These are phyloP conservation scores for Homarus americanus DNA, from an alignment of 1,140 invertebrate genomes.

Conservation along the genomic window DNA sequence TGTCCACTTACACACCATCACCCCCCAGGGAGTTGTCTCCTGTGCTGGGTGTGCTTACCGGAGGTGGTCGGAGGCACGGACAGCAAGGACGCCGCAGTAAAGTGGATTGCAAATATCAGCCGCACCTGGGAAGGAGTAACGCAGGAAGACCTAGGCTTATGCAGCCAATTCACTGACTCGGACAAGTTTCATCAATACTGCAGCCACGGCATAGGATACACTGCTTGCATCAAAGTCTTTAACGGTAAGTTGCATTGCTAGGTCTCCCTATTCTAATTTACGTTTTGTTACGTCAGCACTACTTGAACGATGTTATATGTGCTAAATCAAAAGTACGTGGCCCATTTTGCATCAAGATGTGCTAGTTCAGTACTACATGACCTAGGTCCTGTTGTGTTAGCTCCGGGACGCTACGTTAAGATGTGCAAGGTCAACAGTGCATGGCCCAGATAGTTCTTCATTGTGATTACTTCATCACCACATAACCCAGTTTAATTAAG, in stretches of 20 bases:
- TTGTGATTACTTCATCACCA: no score
- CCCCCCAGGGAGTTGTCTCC: background rate
- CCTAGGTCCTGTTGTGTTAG: background rate
- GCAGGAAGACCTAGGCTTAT: background rate
- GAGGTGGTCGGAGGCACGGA: background rate
- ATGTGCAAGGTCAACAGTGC: no score
- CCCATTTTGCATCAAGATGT: background rate
- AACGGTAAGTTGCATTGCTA: background rate
- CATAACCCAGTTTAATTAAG: no score
- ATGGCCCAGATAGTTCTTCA: no score
- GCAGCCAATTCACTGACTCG: background rate
- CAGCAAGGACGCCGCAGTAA: background rate
- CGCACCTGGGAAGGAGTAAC: background rate
- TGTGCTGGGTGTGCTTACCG: constrained; percentile 1
- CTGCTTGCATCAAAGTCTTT: background rate
- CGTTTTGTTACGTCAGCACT: no score
- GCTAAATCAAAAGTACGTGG: no score
- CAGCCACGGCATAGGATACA: background rate
- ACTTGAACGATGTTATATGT: no score
- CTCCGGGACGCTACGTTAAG: background rate
- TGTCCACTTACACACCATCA: no score
- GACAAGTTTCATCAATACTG: background rate
- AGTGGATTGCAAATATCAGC: background rate
- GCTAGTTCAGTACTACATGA: background rate
- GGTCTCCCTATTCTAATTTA: no score